Base-by-base conservation (phyloP, 2,797 vertebrate genomes). In the Malacoraja senta region DNA sequence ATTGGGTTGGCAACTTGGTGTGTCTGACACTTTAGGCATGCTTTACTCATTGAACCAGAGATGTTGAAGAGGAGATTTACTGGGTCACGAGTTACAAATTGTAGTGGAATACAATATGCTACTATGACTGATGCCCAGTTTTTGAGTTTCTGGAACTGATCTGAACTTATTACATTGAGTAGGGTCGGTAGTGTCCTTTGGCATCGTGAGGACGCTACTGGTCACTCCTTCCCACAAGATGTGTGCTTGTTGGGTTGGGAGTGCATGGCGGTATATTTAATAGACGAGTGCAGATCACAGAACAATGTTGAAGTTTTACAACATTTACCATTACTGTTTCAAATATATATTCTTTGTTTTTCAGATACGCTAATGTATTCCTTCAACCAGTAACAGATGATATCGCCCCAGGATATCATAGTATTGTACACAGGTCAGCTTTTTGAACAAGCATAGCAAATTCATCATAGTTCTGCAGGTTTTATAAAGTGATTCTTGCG, bases 371-470 rank as follows among this genome's bases (percentile, higher is more conserved):
- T 95, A 99, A 99, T 95, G 98, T 99, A 88, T 99, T 99, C 95
- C 96, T 99, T 26, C 98, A 99, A 94, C 98, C 98, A 93, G 98
- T 99, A 94, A 99, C 98, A 61, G 98, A 99, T 93, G 98, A 99
- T 94, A 99, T 99, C 95, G 98, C 98, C 93, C 98, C 98, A 90
- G 98, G 98, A 94, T 99, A 99, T 94, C 98, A 98, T 94, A 98
- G 98, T 95, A 99, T 99, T 93, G 98, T 99, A 93, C 98, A 99
- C 95, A 99, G 98, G 98, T 99, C 96, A 96, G 95, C 91, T 94
- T 71, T 10, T 10, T 71, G 32, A 21, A 88, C n/a, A 68, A 88
- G 29, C 61, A 65, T 17, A 65, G n/a, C 63, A 88, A 68, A 74
- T 86, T 86, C 83, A 63, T 63, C 13, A 63, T 35, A 53, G 38